A percentile compares a stretch with the other conserved stretches of the same genome.
phyloP scores from a whole-genome alignment of 2,113 vertebrate species.

The Bettongia penicillata region DNA sequence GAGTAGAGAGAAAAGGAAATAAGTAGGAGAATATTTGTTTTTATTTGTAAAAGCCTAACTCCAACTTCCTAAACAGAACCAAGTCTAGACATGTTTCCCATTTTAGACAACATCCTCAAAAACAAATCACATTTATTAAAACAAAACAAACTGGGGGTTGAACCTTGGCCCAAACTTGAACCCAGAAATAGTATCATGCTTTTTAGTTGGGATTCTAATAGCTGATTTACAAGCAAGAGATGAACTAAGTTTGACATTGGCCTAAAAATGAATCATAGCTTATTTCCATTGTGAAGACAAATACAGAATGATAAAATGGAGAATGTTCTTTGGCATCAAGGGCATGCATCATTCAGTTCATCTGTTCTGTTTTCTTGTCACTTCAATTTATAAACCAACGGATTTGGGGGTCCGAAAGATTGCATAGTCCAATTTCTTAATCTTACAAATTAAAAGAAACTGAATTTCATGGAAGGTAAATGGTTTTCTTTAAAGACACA shows the following conservation, averaged over 20 bases:
- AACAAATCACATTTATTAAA: neutral
- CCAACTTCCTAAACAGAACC: neutral
- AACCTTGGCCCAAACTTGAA: neutral
- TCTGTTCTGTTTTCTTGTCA: neutral
- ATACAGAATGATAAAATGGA: neutral
- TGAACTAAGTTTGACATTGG: neutral
- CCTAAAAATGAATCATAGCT: neutral
- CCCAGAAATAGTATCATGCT: neutral
- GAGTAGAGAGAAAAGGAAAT: neutral
- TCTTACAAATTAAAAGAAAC: neutral
- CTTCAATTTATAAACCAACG: neutral
- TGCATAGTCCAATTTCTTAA: neutral
- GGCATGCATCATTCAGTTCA: neutral
- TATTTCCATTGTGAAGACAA: neutral
- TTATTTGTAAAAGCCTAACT: neutral
- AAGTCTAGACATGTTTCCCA: neutral
- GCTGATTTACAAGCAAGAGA: neutral
- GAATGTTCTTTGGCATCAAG: neutral
- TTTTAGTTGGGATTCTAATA: neutral
- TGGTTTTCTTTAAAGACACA: neutral
- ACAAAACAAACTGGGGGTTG: neutral
- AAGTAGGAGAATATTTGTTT: neutral
- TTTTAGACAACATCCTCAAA: conserved; percentile 4
- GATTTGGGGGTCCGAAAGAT: neutral
- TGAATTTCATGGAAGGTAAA: neutral